Evolutionary conservation across 2,888 invertebrate species (phyloP).

Genomic region (Linnaemya vulpina): DNA sequence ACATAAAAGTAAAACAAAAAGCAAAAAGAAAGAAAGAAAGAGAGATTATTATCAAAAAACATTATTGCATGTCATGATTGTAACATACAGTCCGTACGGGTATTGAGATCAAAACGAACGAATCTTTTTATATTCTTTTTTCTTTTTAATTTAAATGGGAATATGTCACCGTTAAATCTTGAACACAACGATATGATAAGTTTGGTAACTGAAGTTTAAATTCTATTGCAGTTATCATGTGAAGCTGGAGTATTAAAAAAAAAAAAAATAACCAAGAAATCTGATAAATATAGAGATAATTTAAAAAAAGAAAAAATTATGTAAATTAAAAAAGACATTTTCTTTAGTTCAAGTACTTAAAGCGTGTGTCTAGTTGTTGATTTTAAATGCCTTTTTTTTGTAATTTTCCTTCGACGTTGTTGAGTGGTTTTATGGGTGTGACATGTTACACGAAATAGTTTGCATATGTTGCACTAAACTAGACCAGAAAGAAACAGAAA

Average conservation of each 20-base stretch:
- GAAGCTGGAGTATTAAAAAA: not conserved
- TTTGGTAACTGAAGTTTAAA: slow-evolving; percentile 44
- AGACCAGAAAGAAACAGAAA: slow-evolving; percentile 12
- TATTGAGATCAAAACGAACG: slow-evolving; percentile 22
- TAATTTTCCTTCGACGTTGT: slow-evolving; percentile 56
- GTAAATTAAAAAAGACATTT: slow-evolving; percentile 27
- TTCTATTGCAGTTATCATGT: slow-evolving; percentile 10
- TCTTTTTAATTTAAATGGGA: not conserved
- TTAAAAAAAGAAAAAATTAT: slow-evolving; percentile 27
- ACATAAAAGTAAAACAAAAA: slow-evolving; percentile 8
- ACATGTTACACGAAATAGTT: slow-evolving; percentile 82
- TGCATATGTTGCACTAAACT: slow-evolving; percentile 76
- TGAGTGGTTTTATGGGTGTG: slow-evolving; percentile 73
- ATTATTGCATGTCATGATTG: slow-evolving; percentile 71
- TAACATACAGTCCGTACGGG: slow-evolving; percentile 26
- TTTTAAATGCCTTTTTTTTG: not conserved
- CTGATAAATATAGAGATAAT: slow-evolving; percentile 65
- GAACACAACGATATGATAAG: slow-evolving; percentile 64
- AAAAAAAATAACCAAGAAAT: slow-evolving; percentile 36
- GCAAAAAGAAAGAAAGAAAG: slow-evolving; percentile 12
- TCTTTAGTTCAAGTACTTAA: slow-evolving; percentile 33
- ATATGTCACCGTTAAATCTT: slow-evolving; percentile 68
- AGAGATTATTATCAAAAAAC: slow-evolving; percentile 70
- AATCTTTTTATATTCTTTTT: not conserved
- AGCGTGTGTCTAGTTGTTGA: slow-evolving; percentile 45